phyloP scores from a whole-genome alignment of 35 echinoderm and acorn worm species.

The Ophiothrix spiculata region DNA sequence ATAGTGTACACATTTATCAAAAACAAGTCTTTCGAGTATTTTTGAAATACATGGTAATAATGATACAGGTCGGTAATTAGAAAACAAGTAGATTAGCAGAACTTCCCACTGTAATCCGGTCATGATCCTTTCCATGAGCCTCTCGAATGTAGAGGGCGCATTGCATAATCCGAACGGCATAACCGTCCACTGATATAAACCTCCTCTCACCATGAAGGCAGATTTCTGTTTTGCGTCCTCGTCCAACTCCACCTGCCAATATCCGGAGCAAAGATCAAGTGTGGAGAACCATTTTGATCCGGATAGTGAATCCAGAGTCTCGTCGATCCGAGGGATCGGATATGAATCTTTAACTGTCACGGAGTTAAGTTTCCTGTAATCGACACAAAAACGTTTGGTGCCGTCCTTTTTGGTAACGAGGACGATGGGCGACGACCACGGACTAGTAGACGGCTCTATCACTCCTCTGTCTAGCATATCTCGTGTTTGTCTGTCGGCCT shows the following conservation, averaged over 20 bases:
- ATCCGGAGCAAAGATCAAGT: constrained; percentile 12
- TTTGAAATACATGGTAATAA: too few species aligned
- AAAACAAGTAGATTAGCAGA: constrained; percentile 27
- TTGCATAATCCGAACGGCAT: constrained; percentile 36
- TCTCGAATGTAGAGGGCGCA: constrained; percentile 32
- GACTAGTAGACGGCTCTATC: background rate
- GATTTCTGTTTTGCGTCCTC: constrained; percentile 20
- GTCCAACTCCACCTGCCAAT: constrained; percentile 48
- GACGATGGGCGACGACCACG: background rate
- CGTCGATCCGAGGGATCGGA: constrained; percentile 31
- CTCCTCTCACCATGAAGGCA: constrained; percentile 23
- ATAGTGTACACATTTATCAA: too few species aligned
- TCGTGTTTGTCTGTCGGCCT: background rate
- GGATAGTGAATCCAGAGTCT: constrained; percentile 17
- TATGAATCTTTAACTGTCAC: constrained; percentile 39
- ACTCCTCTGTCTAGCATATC: background rate
- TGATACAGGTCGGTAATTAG: too few species aligned
- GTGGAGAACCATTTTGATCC: constrained; percentile 30
- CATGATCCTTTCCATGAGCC: constrained; percentile 20
- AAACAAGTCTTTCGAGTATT: too few species aligned
- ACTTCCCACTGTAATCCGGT: constrained; percentile 35
- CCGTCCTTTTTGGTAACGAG: constrained; percentile 20
- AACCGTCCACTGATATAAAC: constrained; percentile 26
- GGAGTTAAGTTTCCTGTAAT: constrained; percentile 22
- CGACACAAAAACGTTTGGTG: constrained; percentile 25